These are phyloP conservation scores for Ptyas mucosa DNA, from an alignment of 2,113 vertebrate species.

Conservation along the genomic window DNA sequence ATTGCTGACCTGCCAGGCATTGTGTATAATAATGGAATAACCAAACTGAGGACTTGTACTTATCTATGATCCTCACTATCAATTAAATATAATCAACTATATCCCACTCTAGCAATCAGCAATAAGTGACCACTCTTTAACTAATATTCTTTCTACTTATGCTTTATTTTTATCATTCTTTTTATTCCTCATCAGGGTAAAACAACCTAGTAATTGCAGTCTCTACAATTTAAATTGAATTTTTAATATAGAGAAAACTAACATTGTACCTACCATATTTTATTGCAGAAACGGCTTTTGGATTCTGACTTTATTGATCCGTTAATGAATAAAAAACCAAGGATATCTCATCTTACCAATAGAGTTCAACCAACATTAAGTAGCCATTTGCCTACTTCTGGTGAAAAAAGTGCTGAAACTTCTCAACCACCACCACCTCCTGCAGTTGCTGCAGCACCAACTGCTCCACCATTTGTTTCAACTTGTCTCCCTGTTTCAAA, in stretches of 20 bases:
- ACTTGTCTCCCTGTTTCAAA: slow-evolving; percentile 69
- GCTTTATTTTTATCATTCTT: neutral
- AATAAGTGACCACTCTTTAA: neutral
- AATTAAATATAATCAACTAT: neutral
- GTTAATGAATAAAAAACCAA: slow-evolving; percentile 80
- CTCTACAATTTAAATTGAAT: neutral
- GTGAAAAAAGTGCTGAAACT: slow-evolving; percentile 63
- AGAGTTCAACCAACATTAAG: slow-evolving; percentile 65
- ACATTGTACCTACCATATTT: neutral
- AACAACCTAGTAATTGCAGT: neutral
- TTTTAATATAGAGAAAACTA: neutral
- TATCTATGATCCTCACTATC: neutral
- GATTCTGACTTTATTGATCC: slow-evolving; percentile 77
- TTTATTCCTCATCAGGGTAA: neutral
- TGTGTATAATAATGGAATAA: neutral
- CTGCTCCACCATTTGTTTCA: slow-evolving; percentile 55
- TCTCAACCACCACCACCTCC: slow-evolving; percentile 32
- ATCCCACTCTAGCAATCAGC: neutral
- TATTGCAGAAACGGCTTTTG: slow-evolving; percentile 72
- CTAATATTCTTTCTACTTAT: neutral
- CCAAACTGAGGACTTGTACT: neutral
- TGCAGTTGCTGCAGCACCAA: slow-evolving; percentile 46
- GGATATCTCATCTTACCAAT: slow-evolving; percentile 79
- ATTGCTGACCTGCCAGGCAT: neutral
- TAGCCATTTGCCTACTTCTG: slow-evolving; percentile 53